Base-by-base conservation (phyloP, 2,888 invertebrate genomes). In the Parapristionchus giblindavisi region DNA sequence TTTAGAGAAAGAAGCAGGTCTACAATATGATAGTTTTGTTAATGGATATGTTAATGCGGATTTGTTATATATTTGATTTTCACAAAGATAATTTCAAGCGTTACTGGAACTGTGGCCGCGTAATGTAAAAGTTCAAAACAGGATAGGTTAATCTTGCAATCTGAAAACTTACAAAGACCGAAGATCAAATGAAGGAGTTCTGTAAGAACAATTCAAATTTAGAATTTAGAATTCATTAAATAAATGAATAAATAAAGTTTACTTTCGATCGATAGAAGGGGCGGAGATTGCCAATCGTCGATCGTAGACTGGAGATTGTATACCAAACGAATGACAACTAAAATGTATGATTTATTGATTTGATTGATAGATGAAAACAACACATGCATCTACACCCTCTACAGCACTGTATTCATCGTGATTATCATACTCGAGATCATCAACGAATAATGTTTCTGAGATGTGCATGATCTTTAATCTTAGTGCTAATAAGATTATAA, bases 221-320 rank as follows among this genome's bases (percentile, higher is more conserved):
- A 21, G 56, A 27, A 17, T 29, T 5, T 14, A 43, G 17, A 56
- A 27, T 27, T 8, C 27, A 32, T 36, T 21, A 27, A 1, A 34
- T 17, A 66, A 61, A 40, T 34, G 24, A 58, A 3, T 1, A 43
- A 29, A 32, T n/a, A 52, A 24, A 32, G 54, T 60, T 60, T 34
- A 73, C 73, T 73, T 73, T 61, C 73, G 24, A 6, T 61, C 60
- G 34, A 73, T 60, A 2, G 77, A 81, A 11, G 80, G 75, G 0
- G 80, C 79, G 1, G 75, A 76, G 21, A 80, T 80, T 1, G 78
- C 80, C 27, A 70, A 71, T 52, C 80, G 75, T 29, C 80, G 75
- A 34, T 79, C 73, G 32, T 72, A 68, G 24, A 80, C 58, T 11
- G 80, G 80, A 34, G 66, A 51, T 3, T 38, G 34, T 8, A 52